Conservation (phyloP, 2,888 invertebrate species). For the Dasypolia templi region DNA sequence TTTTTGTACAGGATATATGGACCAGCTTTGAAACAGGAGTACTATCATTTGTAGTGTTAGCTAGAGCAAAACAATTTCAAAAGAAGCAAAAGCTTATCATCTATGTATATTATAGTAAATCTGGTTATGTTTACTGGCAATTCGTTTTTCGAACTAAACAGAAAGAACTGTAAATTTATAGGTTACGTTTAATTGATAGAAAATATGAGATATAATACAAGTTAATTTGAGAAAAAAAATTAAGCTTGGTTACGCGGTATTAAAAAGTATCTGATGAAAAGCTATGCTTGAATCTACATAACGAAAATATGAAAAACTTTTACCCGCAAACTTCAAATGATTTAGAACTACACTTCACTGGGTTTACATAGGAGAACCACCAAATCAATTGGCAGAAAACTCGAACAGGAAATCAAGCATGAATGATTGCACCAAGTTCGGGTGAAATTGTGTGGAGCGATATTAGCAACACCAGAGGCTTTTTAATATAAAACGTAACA, state of each 20-base stretch:
- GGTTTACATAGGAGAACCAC: constrained; percentile 12
- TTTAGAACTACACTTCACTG: constrained; percentile 34
- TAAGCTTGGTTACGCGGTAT: background rate
- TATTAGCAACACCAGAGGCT: constrained; percentile 61
- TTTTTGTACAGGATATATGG: constrained; percentile 63
- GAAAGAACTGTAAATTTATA: background rate
- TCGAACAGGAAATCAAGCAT: constrained; percentile 38
- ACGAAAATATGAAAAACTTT: constrained; percentile 14
- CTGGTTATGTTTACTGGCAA: background rate
- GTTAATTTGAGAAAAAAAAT: background rate
- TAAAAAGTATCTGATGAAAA: constrained; percentile 4
- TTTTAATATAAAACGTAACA: constrained; percentile 75
- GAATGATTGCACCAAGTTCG: constrained; percentile 47
- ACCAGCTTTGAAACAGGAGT: constrained; percentile 35
- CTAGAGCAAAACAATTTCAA: constrained; percentile 3
- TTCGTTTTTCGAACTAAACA: background rate
- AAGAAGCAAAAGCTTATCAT: background rate
- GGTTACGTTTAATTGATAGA: no score
- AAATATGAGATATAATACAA: background rate
- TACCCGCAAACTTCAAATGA: constrained; percentile 1
- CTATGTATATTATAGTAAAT: background rate
- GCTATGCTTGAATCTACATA: background rate
- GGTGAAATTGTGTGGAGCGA: constrained; percentile 60
- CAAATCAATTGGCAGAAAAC: constrained; percentile 52
- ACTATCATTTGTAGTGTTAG: constrained; percentile 42